These are phyloP conservation scores for Trachelus iudaicus DNA, from an alignment of 2,888 invertebrate genomes.

Conservation along the genomic window DNA sequence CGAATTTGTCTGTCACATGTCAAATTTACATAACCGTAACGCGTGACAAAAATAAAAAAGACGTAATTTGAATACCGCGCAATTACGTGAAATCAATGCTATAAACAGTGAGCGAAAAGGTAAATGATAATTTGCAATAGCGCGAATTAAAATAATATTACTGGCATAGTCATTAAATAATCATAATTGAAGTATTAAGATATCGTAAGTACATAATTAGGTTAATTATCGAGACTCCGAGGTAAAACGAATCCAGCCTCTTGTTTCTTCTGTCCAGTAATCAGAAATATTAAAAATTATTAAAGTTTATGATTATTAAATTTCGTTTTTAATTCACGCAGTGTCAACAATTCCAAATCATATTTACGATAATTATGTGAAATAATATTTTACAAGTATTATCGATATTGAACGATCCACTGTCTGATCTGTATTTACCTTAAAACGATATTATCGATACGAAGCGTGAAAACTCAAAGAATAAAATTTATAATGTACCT, in stretches of 20 bases:
- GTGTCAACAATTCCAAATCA: background rate
- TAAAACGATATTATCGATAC: background rate
- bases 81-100: background rate
- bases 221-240: slow-evolving; percentile 26
- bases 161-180: background rate
- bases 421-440: background rate
- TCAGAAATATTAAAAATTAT: background rate
- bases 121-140: background rate
- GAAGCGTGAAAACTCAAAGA: background rate
- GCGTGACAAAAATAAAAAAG: background rate
- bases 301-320: background rate
- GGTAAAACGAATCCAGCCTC: slow-evolving; percentile 50
- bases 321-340: background rate
- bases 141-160: background rate
- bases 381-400: background rate
- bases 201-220: background rate
- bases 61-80: background rate
- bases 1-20: background rate
- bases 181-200: background rate
- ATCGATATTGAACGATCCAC: background rate
- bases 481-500: background rate
- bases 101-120: background rate
- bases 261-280: slow-evolving; percentile 27
- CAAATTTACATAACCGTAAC: background rate
- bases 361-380: background rate